Conservation (phyloP, 1,140 invertebrate species). For the Pararge aegeria region DNA sequence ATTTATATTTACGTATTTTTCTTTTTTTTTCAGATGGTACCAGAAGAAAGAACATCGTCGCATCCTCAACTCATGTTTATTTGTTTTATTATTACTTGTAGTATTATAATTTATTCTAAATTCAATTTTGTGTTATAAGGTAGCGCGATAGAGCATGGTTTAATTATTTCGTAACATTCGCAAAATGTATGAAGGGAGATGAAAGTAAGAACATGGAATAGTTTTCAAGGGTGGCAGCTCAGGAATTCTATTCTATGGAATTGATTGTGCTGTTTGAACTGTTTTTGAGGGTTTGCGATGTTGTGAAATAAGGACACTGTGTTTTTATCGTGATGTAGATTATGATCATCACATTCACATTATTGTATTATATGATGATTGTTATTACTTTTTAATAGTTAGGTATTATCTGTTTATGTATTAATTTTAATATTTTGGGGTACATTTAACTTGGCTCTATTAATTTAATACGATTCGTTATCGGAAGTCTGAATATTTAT, state of each 20-base stretch:
- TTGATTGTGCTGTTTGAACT: background rate
- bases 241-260: constrained; percentile 29
- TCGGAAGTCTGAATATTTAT: too few relatives aligned
- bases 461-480: background rate
- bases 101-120: background rate
- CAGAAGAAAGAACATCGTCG: too few relatives aligned
- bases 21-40: too few relatives aligned
- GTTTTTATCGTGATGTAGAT: constrained; percentile 4
- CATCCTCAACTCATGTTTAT: too few relatives aligned
- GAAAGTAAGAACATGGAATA: constrained; percentile 33
- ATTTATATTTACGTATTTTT: too few relatives aligned
- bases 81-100: background rate
- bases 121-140: background rate
- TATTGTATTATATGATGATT: background rate
- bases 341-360: background rate
- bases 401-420: too few relatives aligned
- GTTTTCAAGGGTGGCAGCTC: constrained; percentile 57
- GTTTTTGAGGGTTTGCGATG: constrained; percentile 15
- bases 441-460: constrained; percentile 18
- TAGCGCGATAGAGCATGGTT: constrained; percentile 3
- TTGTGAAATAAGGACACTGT: constrained; percentile 32
- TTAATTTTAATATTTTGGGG: background rate
- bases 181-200: constrained; percentile 35
- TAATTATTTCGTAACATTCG: constrained; percentile 36
- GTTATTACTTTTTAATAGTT: background rate